phyloP scores from a whole-genome alignment of 2,888 invertebrate genomes.

The Matsumyia berberina region DNA sequence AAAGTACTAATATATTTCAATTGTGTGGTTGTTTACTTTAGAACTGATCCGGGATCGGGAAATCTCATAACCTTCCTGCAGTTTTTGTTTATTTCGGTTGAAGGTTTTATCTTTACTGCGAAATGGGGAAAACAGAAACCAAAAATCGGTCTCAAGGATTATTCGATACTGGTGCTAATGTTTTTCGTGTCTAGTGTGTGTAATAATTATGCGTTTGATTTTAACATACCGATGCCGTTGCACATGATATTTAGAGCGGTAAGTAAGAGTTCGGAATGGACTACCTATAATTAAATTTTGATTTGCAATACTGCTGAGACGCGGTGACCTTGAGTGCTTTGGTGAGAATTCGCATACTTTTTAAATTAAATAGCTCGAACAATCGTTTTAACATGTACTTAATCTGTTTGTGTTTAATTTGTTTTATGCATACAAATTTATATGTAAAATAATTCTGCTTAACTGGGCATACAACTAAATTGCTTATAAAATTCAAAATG shows the following conservation, averaged over 20 bases:
- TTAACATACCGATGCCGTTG: slow-evolving; percentile 98
- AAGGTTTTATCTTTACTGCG: slow-evolving; percentile 94
- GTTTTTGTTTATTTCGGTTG: slow-evolving; percentile 94
- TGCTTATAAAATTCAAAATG: too few relatives aligned
- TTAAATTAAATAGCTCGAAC: too few relatives aligned
- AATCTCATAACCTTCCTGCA: slow-evolving; percentile 98
- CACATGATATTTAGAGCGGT: slow-evolving; percentile 99
- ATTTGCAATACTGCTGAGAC: too few relatives aligned
- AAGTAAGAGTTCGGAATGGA: slow-evolving; percentile 81
- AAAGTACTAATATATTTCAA: background rate
- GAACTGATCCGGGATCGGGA: slow-evolving; percentile 95
- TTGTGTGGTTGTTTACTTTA: slow-evolving; percentile 80
- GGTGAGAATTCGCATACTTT: too few relatives aligned
- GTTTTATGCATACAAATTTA: too few relatives aligned
- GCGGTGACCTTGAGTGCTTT: too few relatives aligned
- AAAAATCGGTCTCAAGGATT: slow-evolving; percentile 91
- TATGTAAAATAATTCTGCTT: too few relatives aligned
- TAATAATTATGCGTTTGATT: slow-evolving; percentile 97
- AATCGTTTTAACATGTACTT: too few relatives aligned
- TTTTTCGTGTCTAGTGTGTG: slow-evolving; percentile 96
- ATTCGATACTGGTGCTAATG: slow-evolving; percentile 92
- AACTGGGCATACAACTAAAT: too few relatives aligned
- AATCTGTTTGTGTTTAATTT: too few relatives aligned
- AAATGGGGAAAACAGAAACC: slow-evolving; percentile 93
- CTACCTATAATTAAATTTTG: background rate